These are phyloP conservation scores for Bufo bufo DNA, from an alignment of 2,113 vertebrate species.

Conservation along the genomic window DNA sequence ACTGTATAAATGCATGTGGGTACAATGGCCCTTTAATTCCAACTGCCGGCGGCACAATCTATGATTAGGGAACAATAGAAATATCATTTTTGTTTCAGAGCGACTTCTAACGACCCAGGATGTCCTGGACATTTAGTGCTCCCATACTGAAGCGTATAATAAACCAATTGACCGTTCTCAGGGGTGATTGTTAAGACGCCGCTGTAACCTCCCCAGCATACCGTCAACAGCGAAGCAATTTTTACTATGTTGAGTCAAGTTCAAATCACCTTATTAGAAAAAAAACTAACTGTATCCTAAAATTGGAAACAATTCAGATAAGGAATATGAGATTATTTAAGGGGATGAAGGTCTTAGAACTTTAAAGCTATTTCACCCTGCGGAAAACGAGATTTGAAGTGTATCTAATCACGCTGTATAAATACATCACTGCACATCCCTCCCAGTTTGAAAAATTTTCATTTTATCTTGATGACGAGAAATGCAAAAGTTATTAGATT, in stretches of 20 bases:
- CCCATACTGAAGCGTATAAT: slow-evolving; percentile 17
- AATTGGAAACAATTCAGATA: slow-evolving; percentile 54
- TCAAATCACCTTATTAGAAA: slow-evolving; percentile 49
- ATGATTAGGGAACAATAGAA: not conserved
- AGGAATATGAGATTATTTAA: slow-evolving; percentile 54
- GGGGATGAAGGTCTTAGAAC: slow-evolving; percentile 44
- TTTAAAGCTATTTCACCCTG: slow-evolving; percentile 43
- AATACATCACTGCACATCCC: slow-evolving; percentile 43
- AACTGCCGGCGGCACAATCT: not conserved
- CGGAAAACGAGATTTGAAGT: slow-evolving; percentile 54
- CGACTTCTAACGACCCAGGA: not conserved
- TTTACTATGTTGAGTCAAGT: slow-evolving; percentile 34
- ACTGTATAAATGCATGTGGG: not conserved
- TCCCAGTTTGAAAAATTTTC: slow-evolving; percentile 21
- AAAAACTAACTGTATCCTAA: slow-evolving; percentile 20
- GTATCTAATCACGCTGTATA: slow-evolving; percentile 52
- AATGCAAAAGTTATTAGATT: slow-evolving; percentile 49
- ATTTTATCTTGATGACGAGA: slow-evolving; percentile 48
- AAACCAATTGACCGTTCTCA: slow-evolving; percentile 30
- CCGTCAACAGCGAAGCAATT: not conserved
- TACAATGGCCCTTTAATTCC: not conserved
- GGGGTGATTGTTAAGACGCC: slow-evolving; percentile 3
- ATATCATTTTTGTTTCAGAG: not conserved
- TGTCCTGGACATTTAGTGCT: slow-evolving; percentile 12
- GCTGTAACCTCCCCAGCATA: slow-evolving; percentile 2